Conservation (phyloP, 2,888 invertebrate species). For the Cistogaster globosa region DNA sequence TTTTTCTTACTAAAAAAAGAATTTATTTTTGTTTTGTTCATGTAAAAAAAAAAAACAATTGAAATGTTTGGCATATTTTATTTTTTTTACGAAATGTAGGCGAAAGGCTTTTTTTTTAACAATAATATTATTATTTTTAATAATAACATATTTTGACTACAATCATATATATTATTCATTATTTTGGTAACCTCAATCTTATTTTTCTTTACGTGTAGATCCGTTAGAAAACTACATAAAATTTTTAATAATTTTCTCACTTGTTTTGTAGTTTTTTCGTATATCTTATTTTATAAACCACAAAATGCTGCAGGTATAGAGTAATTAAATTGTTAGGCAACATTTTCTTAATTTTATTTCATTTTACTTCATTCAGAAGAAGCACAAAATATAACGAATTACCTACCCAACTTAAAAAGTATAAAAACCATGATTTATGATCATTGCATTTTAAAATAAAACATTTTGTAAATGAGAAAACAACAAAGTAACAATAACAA, state of each 20-base stretch:
- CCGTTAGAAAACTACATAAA: not conserved
- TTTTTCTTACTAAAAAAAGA: too few species aligned
- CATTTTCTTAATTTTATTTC: not conserved
- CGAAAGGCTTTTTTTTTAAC: too few species aligned
- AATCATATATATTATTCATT: too few species aligned
- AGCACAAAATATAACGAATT: not conserved
- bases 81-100: too few species aligned
- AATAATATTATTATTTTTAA: too few species aligned
- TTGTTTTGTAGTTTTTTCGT: not conserved
- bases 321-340: slow-evolving; percentile 41
- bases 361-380: not conserved
- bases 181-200: too few species aligned
- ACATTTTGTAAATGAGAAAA: slow-evolving; percentile 35
- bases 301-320: slow-evolving; percentile 3
- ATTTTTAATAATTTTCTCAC: not conserved
- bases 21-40: too few species aligned
- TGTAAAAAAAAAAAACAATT: too few species aligned
- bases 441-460: slow-evolving; percentile 45
- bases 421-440: slow-evolving; percentile 49
- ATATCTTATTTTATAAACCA: not conserved
- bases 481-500: slow-evolving; percentile 10
- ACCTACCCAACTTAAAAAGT: not conserved
- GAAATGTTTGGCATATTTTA: too few species aligned
- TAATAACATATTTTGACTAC: too few species aligned
- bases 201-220: too few species aligned